These are phyloP conservation scores for Stratiomys singularior DNA, from an alignment of 2,888 invertebrate genomes.

Conservation along the genomic window DNA sequence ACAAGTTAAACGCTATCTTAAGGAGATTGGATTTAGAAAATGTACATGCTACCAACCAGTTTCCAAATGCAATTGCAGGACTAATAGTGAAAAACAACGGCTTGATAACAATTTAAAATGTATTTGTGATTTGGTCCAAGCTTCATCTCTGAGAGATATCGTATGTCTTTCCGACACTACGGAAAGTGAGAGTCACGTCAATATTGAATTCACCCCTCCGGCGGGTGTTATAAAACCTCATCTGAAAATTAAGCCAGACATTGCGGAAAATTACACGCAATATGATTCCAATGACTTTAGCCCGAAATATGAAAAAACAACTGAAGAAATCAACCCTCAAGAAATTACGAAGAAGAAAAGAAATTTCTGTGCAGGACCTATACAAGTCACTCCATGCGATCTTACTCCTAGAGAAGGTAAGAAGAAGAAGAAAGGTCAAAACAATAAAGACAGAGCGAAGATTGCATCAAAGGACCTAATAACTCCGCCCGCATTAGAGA, in stretches of 20 bases:
- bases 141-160: slow-evolving; percentile 55
- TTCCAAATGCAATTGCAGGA: slow-evolving; percentile 59
- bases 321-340: not conserved
- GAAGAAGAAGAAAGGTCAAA: too few species aligned
- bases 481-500: too few species aligned
- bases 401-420: not conserved
- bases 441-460: too few species aligned
- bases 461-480: too few species aligned
- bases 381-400: not conserved
- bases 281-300: slow-evolving; percentile 60
- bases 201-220: slow-evolving; percentile 78
- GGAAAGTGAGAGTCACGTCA: slow-evolving; percentile 72
- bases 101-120: slow-evolving; percentile 67
- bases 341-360: slow-evolving; percentile 4
- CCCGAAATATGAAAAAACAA: not conserved
- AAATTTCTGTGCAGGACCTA: slow-evolving; percentile 17
- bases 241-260: slow-evolving; percentile 66
- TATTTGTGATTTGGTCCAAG: slow-evolving; percentile 59
- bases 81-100: slow-evolving; percentile 65
- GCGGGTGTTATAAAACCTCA: slow-evolving; percentile 74
- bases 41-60: slow-evolving; percentile 69
- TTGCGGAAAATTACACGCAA: slow-evolving; percentile 71
- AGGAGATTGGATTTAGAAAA: slow-evolving; percentile 69
- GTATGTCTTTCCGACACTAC: slow-evolving; percentile 61
- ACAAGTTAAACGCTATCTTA: slow-evolving; percentile 69